Evolutionary conservation across 2,113 vertebrate species (phyloP), one percentile per base, ranked within the genome.

Genomic region (Todiramphus chloris): DNA sequence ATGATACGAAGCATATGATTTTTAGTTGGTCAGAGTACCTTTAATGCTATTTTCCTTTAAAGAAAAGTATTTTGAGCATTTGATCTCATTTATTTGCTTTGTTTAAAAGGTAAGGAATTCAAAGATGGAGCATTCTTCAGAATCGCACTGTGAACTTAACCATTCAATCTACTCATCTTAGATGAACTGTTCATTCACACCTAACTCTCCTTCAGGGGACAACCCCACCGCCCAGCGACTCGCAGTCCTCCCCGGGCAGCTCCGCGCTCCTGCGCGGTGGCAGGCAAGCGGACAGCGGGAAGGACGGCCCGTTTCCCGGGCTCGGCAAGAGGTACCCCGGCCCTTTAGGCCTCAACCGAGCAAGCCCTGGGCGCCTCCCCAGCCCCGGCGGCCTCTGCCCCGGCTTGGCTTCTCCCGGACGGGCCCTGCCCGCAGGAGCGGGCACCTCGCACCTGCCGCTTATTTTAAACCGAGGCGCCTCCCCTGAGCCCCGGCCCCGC

Each of bases 201-300:
- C 30, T 3, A 2, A 1, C 8, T 33, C 62, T 19, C 11, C 44
- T 4, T 3, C 37, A 6, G 35, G 2, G 16, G 74, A 4, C 11
- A 7, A 1, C 3, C n/a, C 41, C 35, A 3, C 28, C 30, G 0
- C 13, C 6, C n/a, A 8, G 14, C 41, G 10, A 0, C 1, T 4
- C 28, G 0, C 2, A 11, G 12, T 3, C 23, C 3, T 3, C 6
- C 28, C 0, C 1, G 6, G 66, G 12, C 0, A 18, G 35, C 1
- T 28, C 0, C 25, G 13, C 3, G 3, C 20, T 4, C 11, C 30
- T 16, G 30, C 25, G 55, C 7, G 21, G 2, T 1, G 27, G 43
- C 88, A 7, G 39, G 15, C 5, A 8, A 3, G 0, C 50, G 3
- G 51, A 1, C 25, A 8, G 10, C 37, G 19, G 33, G 8, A 11